Conservation (phyloP, 2,888 invertebrate species). For the Ornithoptera priamus region DNA sequence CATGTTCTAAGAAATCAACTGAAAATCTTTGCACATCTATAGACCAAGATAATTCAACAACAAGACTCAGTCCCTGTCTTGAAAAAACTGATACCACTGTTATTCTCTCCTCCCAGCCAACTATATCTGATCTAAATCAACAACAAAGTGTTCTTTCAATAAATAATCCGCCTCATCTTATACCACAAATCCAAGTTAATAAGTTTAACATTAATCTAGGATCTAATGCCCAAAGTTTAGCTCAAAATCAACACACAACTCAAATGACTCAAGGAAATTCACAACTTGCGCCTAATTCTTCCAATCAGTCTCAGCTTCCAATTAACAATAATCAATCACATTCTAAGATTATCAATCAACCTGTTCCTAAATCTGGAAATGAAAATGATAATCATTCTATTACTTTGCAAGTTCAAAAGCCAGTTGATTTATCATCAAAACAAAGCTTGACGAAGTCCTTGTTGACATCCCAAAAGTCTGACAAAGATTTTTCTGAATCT, state of each 20-base stretch:
- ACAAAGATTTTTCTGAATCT: slow-evolving; percentile 64
- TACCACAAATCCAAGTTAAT: slow-evolving; percentile 44
- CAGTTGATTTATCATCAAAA: slow-evolving; percentile 47
- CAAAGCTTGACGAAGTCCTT: slow-evolving; percentile 50
- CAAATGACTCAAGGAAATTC: slow-evolving; percentile 38
- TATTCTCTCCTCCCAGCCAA: slow-evolving; percentile 38
- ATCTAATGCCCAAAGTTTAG: slow-evolving; percentile 43
- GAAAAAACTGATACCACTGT: slow-evolving; percentile 45
- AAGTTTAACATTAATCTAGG: slow-evolving; percentile 45
- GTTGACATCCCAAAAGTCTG: slow-evolving; percentile 56
- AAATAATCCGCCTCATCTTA: slow-evolving; percentile 36
- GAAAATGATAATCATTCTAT: slow-evolving; percentile 46
- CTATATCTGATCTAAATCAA: slow-evolving; percentile 26
- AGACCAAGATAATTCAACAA: slow-evolving; percentile 44
- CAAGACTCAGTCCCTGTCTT: slow-evolving; percentile 40
- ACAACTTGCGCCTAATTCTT: slow-evolving; percentile 33
- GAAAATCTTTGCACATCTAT: slow-evolving; percentile 50
- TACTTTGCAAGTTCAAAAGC: slow-evolving; percentile 52
- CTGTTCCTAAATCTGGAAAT: slow-evolving; percentile 39
- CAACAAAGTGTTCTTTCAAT: slow-evolving; percentile 33
- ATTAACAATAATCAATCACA: slow-evolving; percentile 47
- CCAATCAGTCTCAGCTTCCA: slow-evolving; percentile 42
- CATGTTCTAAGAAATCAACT: slow-evolving; percentile 41
- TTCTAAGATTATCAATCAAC: slow-evolving; percentile 37
- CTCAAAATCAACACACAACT: slow-evolving; percentile 47